These are phyloP conservation scores for Caenorhabditis brenneri DNA, from an alignment of 1,140 invertebrate species.

Conservation along the genomic window DNA sequence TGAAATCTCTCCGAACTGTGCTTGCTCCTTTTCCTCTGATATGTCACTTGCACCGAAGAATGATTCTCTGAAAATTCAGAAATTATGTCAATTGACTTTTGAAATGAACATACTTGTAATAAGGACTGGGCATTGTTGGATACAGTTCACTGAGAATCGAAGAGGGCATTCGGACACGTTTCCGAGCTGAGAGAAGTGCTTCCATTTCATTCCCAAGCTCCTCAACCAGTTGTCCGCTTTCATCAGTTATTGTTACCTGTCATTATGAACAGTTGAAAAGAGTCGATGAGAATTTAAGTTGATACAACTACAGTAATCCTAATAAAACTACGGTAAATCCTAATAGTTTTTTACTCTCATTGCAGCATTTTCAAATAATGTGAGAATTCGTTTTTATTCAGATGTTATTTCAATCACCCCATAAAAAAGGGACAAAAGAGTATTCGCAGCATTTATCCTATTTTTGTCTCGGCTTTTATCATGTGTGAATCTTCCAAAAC, in stretches of 20 bases:
- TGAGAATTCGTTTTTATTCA: too few species aligned
- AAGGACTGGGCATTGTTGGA: conserved; percentile 66
- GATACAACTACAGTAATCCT: too few species aligned
- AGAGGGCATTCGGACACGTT: conserved; percentile 68
- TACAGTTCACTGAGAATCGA: conserved; percentile 69
- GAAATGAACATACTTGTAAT: conserved; percentile 62
- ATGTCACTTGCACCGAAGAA: conserved; percentile 66
- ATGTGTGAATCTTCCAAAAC: neutral
- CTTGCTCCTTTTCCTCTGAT: conserved; percentile 67
- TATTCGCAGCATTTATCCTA: too few species aligned
- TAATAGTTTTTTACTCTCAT: too few species aligned
- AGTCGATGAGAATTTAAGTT: too few species aligned
- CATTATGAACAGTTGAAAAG: too few species aligned
- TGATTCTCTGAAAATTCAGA: conserved; percentile 63
- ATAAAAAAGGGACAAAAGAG: too few species aligned
- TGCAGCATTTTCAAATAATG: too few species aligned
- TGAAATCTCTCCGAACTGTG: conserved; percentile 62
- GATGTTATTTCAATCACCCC: too few species aligned
- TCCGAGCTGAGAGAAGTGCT: conserved; percentile 60
- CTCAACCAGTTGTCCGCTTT: conserved; percentile 57
- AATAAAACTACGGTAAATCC: too few species aligned
- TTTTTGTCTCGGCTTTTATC: neutral
- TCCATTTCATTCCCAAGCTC: conserved; percentile 58
- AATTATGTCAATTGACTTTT: neutral
- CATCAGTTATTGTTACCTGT: conserved; percentile 67